These are phyloP conservation scores for Mesocentrotus franciscanus DNA, from an alignment of 53 echinoderm and acorn worm species.

Conservation along the genomic window DNA sequence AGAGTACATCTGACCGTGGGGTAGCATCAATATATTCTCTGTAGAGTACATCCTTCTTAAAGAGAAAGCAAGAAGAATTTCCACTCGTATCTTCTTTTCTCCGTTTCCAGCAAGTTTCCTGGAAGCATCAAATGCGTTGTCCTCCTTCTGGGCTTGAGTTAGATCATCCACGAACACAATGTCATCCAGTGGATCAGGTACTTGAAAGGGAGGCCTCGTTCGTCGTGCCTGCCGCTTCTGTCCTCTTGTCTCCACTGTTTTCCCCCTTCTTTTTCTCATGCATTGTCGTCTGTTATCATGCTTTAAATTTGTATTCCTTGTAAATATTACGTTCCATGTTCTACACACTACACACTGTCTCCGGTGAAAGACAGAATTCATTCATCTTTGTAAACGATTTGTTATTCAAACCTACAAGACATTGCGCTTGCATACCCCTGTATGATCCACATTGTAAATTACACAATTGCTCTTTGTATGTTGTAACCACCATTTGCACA, in stretches of 20 bases:
- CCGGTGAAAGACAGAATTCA: no score
- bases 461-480: no score
- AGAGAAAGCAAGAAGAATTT: constrained; percentile 8
- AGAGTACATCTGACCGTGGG: constrained; percentile 40
- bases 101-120: background rate
- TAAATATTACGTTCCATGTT: no score
- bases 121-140: constrained; percentile 17
- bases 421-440: no score
- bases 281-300: no score
- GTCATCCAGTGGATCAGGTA: constrained; percentile 34
- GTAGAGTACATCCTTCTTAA: constrained; percentile 39
- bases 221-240: constrained; percentile 46
- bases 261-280: no score
- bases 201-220: background rate
- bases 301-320: no score
- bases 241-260: constrained; percentile 46
- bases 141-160: constrained; percentile 35
- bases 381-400: no score
- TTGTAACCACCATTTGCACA: no score
- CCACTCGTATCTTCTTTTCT: constrained; percentile 29
- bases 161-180: constrained; percentile 42
- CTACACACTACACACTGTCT: no score
- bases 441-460: no score
- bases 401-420: no score
- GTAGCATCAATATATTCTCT: background rate